Evolutionary conservation across 2,113 vertebrate genomes (phyloP).

Genomic region (Otocyon megalotis): DNA sequence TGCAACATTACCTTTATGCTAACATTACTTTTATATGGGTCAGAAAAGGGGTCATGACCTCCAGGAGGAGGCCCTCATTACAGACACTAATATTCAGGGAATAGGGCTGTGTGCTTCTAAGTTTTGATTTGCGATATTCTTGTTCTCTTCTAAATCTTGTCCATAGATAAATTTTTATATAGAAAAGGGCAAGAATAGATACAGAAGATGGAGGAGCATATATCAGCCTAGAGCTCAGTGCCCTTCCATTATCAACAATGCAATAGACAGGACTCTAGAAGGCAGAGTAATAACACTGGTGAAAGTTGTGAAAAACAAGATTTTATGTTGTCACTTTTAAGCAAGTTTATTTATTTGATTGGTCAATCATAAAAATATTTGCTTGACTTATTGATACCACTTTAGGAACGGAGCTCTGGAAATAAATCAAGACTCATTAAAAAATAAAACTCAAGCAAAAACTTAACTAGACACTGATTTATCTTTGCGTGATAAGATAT

Average conservation of each 20-base stretch:
- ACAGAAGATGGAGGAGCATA: not conserved
- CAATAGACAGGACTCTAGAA: not conserved
- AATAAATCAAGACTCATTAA: constrained; percentile 18
- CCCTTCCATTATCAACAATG: not conserved
- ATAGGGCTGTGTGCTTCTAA: not conserved
- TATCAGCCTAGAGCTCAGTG: not conserved
- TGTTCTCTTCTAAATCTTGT: constrained; percentile 18
- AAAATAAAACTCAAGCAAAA: constrained; percentile 15
- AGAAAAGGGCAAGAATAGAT: not conserved
- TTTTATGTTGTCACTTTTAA: constrained; percentile 26
- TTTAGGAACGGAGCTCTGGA: constrained; percentile 28
- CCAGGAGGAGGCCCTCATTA: not conserved
- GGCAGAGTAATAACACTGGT: not conserved
- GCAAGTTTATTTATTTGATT: constrained; percentile 13
- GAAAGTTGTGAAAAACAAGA: not conserved
- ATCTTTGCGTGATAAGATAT: not conserved
- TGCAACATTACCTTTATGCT: not conserved
- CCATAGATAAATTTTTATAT: not conserved
- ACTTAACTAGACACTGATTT: not conserved
- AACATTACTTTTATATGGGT: not conserved
- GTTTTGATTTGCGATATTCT: not conserved
- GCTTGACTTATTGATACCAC: not conserved
- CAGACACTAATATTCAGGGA: not conserved
- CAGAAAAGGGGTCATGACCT: not conserved
- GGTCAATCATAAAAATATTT: constrained; percentile 33